Evolutionary conservation across 2,797 vertebrate species (phyloP).

Genomic region (Prionace glauca): DNA sequence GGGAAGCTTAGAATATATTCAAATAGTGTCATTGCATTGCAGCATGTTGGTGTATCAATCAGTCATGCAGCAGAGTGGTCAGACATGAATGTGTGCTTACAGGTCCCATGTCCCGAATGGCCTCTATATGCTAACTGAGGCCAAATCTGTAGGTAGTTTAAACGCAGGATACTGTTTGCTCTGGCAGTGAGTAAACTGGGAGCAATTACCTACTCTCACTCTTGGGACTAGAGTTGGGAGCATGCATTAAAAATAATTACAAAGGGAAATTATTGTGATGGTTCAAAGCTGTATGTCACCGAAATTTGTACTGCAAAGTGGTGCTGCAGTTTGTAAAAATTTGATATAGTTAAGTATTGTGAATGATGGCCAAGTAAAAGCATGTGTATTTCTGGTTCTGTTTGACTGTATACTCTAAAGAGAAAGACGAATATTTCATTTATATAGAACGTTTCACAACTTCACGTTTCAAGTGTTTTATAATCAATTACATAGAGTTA

Average conservation of each 20-base stretch:
- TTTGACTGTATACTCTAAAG: background rate
- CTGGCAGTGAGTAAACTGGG: background rate
- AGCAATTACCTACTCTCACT: background rate
- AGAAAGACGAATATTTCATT: background rate
- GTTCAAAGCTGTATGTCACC: background rate
- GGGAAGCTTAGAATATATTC: background rate
- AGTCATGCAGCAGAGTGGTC: background rate
- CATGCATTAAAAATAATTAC: background rate
- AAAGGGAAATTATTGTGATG: background rate
- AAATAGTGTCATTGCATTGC: background rate
- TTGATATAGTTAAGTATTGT: background rate
- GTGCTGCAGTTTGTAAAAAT: background rate
- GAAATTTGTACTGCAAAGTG: background rate
- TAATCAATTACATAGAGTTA: background rate
- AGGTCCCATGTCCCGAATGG: background rate
- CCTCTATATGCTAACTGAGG: background rate
- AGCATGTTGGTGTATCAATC: background rate
- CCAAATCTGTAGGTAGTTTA: background rate
- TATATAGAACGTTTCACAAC: background rate
- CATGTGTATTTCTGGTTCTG: background rate
- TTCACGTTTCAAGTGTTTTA: background rate
- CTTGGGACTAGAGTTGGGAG: background rate
- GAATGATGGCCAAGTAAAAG: background rate
- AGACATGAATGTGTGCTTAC: background rate
- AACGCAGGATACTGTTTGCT: background rate